Conservation (phyloP, 2,113 vertebrate genomes). For the Dromiciops gliroides region DNA sequence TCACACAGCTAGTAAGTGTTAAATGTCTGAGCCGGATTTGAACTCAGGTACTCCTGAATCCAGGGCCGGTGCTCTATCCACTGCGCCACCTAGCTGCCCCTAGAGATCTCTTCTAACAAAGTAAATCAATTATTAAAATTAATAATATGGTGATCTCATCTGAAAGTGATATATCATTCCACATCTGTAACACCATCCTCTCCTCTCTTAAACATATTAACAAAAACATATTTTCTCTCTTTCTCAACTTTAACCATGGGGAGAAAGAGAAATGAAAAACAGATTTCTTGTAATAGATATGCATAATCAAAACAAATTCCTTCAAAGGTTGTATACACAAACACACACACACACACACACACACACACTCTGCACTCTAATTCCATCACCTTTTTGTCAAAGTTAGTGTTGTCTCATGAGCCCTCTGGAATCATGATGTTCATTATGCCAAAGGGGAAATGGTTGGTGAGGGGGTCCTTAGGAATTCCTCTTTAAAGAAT, state of each 20-base stretch:
- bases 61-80: too few relatives aligned
- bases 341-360: too few relatives aligned
- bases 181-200: background rate
- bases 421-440: background rate
- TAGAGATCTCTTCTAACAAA: background rate
- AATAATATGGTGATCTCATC: background rate
- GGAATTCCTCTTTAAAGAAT: too few relatives aligned
- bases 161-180: background rate
- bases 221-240: background rate
- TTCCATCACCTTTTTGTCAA: background rate
- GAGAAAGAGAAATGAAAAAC: background rate
- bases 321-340: background rate
- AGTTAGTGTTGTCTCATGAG: too few relatives aligned
- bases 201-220: background rate
- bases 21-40: too few relatives aligned
- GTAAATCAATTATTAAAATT: background rate
- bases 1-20: too few relatives aligned
- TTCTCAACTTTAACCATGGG: background rate
- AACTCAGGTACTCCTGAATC: too few relatives aligned
- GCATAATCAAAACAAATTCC: background rate
- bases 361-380: background rate
- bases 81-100: too few relatives aligned
- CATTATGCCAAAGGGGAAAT: too few relatives aligned
- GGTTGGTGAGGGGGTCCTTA: too few relatives aligned
- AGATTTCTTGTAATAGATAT: background rate